Conservation (phyloP, 2,888 invertebrate genomes). For the Ichneumon xanthorius region DNA sequence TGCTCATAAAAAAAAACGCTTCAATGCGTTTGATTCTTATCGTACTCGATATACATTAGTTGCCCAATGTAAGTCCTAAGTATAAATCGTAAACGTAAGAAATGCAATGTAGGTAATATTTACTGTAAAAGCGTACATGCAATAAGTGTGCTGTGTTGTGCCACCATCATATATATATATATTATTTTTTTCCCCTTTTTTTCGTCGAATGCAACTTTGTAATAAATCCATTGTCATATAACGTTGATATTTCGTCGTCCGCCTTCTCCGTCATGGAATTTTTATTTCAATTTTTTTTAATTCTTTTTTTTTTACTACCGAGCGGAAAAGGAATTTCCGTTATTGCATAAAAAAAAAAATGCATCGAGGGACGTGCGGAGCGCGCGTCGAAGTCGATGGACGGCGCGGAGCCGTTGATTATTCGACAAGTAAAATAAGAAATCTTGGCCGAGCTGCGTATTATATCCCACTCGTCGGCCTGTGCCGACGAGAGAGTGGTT, state of each 20-base stretch:
- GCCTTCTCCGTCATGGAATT: background rate
- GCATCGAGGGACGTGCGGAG: background rate
- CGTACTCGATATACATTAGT: conserved; percentile 68
- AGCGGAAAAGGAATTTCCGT: conserved; percentile 1
- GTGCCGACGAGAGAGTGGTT: background rate
- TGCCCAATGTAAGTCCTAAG: conserved; percentile 53
- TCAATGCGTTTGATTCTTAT: conserved; percentile 40
- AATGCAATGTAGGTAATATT: conserved; percentile 78
- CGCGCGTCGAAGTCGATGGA: background rate
- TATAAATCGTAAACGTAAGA: conserved; percentile 68
- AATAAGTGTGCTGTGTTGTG: conserved; percentile 60
- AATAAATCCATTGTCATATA: conserved; percentile 74
- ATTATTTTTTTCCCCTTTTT: conserved; percentile 55
- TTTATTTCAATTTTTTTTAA: background rate
- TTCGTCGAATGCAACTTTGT: conserved; percentile 75
- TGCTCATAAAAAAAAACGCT: conserved; percentile 46
- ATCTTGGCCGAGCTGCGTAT: background rate
- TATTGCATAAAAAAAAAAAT: background rate
- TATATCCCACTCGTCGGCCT: background rate
- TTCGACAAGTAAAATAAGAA: conserved; percentile 6
- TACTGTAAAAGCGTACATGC: conserved; percentile 76
- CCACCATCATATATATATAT: conserved; percentile 72
- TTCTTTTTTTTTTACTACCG: conserved; percentile 26
- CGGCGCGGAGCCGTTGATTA: conserved; percentile 1
- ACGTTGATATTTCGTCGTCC: background rate